Evolutionary conservation across 30 jellyfish, hydroid and myxozoan species (phyloP).

Genomic region (Morbakka virulenta): DNA sequence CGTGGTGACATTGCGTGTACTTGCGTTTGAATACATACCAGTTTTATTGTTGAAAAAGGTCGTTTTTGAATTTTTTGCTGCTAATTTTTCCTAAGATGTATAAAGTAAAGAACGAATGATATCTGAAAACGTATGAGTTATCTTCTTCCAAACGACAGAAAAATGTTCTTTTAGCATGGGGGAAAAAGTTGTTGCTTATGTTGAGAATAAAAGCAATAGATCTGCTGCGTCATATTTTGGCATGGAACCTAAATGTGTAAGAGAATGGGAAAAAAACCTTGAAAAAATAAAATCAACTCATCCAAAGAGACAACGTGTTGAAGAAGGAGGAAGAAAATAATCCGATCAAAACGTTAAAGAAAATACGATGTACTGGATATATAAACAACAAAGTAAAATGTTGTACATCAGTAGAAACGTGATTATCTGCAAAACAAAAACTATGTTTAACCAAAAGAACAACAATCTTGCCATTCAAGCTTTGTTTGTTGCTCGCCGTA

Average conservation of each 20-base stretch:
- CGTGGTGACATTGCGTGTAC: no score
- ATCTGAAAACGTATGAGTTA: neutral
- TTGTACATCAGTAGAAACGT: conserved; percentile 18
- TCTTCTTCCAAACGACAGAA: conserved; percentile 33
- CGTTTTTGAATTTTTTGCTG: no score
- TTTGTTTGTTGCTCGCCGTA: neutral
- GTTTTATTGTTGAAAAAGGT: no score
- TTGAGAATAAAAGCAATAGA: conserved; percentile 45
- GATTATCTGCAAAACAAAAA: neutral
- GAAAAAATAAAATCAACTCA: neutral
- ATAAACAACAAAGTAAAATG: conserved; percentile 15
- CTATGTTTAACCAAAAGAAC: neutral
- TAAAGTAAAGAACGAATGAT: no score
- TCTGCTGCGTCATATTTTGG: conserved; percentile 42
- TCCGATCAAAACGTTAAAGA: conserved; percentile 1
- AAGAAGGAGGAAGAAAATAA: conserved; percentile 1
- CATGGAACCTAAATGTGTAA: conserved; percentile 3
- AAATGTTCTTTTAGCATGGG: conserved; percentile 26
- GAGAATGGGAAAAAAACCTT: conserved; percentile 16
- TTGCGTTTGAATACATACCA: no score
- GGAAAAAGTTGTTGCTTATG: conserved; percentile 43
- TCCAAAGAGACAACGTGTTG: neutral
- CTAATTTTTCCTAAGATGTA: no score
- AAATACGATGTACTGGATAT: conserved; percentile 14
- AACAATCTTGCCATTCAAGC: neutral